A percentile compares a stretch with the other conserved stretches of the same genome.
Evolutionary conservation across 2,797 vertebrate species (phyloP).

Genomic region (Macroramphosus scolopax): DNA sequence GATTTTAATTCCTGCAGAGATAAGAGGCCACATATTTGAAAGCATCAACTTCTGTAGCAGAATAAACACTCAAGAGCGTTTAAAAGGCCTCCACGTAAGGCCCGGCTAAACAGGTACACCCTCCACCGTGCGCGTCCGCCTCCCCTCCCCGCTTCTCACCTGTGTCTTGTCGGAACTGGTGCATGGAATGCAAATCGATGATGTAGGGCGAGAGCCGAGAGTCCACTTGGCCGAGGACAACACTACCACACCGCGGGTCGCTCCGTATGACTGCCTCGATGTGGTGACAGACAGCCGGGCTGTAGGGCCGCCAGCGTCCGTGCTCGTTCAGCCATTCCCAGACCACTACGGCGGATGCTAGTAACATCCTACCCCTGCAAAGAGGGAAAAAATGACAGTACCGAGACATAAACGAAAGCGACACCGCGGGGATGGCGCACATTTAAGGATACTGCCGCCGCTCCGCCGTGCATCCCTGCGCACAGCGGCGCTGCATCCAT

Average conservation of each 20-base stretch:
- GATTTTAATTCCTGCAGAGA: too few species aligned
- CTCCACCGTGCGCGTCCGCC: neutral
- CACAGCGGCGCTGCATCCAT: conserved; percentile 73
- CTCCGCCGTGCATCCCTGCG: conserved; percentile 60
- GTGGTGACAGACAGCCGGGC: conserved; percentile 93
- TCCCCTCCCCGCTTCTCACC: too few species aligned
- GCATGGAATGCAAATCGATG: conserved; percentile 94
- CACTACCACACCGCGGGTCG: conserved; percentile 89
- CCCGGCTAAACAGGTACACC: conserved; percentile 24
- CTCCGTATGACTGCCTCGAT: conserved; percentile 94
- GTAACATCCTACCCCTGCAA: conserved; percentile 84
- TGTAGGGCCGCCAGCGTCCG: conserved; percentile 96
- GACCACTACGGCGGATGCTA: conserved; percentile 92
- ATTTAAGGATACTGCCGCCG: conserved; percentile 43
- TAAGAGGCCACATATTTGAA: too few species aligned
- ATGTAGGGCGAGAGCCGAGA: conserved; percentile 90
- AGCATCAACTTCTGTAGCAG: conserved; percentile 7
- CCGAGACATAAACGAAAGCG: neutral
- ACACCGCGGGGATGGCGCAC: conserved; percentile 14
- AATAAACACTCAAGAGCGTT: too few species aligned
- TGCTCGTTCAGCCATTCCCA: conserved; percentile 99
- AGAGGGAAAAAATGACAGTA: conserved; percentile 16
- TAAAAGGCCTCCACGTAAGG: conserved; percentile 52
- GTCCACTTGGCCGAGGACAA: conserved; percentile 93
- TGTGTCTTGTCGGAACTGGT: conserved; percentile 93